phyloP scores from a whole-genome alignment of 2,113 vertebrate genomes.

The Psettodes erumei region DNA sequence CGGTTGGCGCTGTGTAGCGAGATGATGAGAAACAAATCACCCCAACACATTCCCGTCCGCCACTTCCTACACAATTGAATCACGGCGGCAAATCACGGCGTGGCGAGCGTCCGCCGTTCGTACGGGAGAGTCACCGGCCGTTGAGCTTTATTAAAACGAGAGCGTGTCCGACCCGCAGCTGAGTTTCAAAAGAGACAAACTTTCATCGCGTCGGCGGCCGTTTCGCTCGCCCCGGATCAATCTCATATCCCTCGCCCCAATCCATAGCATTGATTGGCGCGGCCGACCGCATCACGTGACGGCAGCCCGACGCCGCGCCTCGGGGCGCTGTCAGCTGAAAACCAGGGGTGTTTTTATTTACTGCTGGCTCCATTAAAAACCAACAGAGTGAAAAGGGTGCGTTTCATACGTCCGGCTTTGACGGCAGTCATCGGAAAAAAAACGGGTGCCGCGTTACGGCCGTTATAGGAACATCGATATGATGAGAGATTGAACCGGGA shows the following conservation, averaged over 20 bases:
- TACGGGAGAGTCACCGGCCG: slow-evolving; percentile 25
- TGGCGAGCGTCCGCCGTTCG: neutral
- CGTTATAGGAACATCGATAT: slow-evolving; percentile 23
- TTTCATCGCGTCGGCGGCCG: slow-evolving; percentile 28
- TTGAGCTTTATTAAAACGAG: slow-evolving; percentile 65
- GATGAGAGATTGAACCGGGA: neutral
- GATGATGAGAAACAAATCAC: slow-evolving; percentile 69
- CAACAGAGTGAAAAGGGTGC: neutral
- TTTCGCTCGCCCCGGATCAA: slow-evolving; percentile 15
- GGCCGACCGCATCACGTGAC: slow-evolving; percentile 47
- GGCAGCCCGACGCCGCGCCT: slow-evolving; percentile 15
- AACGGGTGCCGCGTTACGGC: neutral
- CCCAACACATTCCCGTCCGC: slow-evolving; percentile 40
- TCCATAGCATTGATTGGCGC: slow-evolving; percentile 56
- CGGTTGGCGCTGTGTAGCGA: slow-evolving; percentile 5
- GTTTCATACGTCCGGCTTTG: neutral
- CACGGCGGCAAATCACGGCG: slow-evolving; percentile 6
- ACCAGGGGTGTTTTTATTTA: slow-evolving; percentile 47
- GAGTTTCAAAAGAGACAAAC: slow-evolving; percentile 4
- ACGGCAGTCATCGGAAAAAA: slow-evolving; percentile 31
- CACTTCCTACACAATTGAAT: slow-evolving; percentile 51
- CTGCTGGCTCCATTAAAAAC: neutral
- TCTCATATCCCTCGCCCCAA: slow-evolving; percentile 29
- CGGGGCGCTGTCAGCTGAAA: slow-evolving; percentile 1
- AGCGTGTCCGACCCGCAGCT: neutral